Evolutionary conservation across 1,140 invertebrate genomes (phyloP).

Genomic region (Steinernema feltiae): DNA sequence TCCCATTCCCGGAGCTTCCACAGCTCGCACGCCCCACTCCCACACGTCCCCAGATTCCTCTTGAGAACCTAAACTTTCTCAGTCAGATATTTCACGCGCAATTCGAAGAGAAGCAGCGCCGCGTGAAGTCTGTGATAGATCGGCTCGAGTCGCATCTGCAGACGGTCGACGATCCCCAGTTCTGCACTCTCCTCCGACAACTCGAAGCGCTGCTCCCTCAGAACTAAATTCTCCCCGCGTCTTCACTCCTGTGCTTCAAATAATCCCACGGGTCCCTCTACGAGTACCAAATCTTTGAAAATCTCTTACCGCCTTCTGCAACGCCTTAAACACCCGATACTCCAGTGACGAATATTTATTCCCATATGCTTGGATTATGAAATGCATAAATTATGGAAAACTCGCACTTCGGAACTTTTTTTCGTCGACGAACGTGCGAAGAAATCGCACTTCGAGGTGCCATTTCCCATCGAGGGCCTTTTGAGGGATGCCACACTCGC

Average conservation of each 20-base stretch:
- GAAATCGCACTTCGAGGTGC: no score
- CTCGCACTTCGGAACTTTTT: neutral
- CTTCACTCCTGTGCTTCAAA: neutral
- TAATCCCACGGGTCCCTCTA: neutral
- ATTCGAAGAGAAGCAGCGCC: neutral
- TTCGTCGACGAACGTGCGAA: neutral
- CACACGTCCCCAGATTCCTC: neutral
- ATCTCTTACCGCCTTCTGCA: neutral
- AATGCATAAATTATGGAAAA: neutral
- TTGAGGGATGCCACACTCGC: no score
- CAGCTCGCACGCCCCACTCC: neutral
- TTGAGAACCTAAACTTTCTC: neutral
- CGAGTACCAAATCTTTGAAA: neutral
- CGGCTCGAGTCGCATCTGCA: neutral
- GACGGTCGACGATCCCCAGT: neutral
- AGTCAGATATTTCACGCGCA: neutral
- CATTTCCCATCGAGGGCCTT: no score
- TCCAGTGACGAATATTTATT: no score
- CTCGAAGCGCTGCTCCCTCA: neutral
- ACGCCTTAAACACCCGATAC: neutral
- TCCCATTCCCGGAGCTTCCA: neutral
- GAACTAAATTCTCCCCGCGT: neutral
- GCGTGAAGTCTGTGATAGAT: neutral
- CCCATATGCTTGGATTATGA: neutral
- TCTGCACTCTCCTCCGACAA: neutral